Percentiles rank a stretch among this genome's conserved stretches.
Conservation (phyloP, 1,140 invertebrate species). For the Ceratoteleas bidentatus region DNA sequence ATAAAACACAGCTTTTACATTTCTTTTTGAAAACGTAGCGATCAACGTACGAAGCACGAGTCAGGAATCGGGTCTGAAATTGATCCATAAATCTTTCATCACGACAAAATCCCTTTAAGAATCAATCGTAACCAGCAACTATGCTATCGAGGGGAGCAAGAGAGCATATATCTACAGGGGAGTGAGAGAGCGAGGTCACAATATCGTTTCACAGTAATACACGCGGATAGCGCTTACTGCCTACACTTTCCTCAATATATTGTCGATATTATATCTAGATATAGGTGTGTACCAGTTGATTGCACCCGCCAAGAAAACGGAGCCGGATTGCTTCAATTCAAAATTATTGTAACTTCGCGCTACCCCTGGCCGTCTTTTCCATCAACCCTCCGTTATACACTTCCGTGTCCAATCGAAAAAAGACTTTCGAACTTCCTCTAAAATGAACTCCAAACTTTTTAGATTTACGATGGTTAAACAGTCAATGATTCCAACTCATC, state of each 20-base stretch:
- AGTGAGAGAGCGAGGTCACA: constrained; percentile 52
- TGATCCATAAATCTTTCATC: constrained; percentile 48
- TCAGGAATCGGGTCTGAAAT: constrained; percentile 34
- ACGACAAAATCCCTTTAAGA: constrained; percentile 50
- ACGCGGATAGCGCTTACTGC: constrained; percentile 36
- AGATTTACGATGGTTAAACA: no score
- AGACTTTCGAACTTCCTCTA: no score
- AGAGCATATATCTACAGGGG: constrained; percentile 48
- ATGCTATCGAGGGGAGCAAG: constrained; percentile 34
- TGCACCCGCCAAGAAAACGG: constrained; percentile 27
- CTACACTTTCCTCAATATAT: constrained; percentile 47
- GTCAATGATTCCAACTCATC: no score
- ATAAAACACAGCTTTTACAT: constrained; percentile 18
- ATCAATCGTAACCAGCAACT: constrained; percentile 56
- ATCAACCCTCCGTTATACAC: no score
- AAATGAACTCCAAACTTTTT: no score
- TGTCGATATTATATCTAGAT: constrained; percentile 42
- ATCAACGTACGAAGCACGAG: constrained; percentile 35
- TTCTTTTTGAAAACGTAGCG: constrained; percentile 7
- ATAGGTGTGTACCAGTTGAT: constrained; percentile 39
- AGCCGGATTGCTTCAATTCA: constrained; percentile 33
- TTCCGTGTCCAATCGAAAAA: no score
- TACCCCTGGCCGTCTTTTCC: constrained; percentile 17
- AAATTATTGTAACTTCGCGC: constrained; percentile 20
- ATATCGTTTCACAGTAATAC: constrained; percentile 50